Evolutionary conservation across 2,113 vertebrate species (phyloP).

Genomic region (Dascyllus trimaculatus): DNA sequence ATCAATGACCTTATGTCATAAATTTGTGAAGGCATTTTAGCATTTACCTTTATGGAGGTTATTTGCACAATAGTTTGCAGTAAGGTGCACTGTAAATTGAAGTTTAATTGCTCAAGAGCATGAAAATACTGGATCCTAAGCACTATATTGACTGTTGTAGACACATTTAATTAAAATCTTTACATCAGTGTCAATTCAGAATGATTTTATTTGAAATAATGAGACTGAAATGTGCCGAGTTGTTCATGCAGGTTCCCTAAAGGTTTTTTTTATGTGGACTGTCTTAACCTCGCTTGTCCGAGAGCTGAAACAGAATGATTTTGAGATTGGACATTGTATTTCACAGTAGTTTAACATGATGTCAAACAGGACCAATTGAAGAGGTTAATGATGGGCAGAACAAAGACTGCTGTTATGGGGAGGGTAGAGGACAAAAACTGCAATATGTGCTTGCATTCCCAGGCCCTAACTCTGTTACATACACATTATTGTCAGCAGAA

Average conservation of each 20-base stretch:
- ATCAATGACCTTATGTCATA: background rate
- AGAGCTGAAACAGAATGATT: background rate
- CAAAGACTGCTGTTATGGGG: background rate
- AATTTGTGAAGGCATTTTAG: background rate
- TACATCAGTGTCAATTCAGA: background rate
- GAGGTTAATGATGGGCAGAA: background rate
- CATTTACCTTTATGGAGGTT: background rate
- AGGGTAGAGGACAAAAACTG: too few relatives aligned
- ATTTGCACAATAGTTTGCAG: background rate
- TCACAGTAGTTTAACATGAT: background rate
- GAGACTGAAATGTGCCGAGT: background rate
- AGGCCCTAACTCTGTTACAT: too few relatives aligned
- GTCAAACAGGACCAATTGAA: conserved; percentile 25
- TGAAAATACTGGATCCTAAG: background rate
- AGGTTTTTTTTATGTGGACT: background rate
- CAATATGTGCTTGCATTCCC: too few relatives aligned
- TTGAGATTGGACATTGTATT: background rate
- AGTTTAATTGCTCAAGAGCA: background rate
- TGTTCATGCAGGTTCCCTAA: background rate
- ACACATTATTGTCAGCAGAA: background rate
- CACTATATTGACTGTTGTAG: too few relatives aligned
- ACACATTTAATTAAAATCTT: background rate
- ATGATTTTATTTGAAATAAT: background rate
- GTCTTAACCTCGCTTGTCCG: background rate
- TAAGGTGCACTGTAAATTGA: background rate